Base-by-base conservation (phyloP, 2,797 vertebrate genomes). In the Gila robusta region DNA sequence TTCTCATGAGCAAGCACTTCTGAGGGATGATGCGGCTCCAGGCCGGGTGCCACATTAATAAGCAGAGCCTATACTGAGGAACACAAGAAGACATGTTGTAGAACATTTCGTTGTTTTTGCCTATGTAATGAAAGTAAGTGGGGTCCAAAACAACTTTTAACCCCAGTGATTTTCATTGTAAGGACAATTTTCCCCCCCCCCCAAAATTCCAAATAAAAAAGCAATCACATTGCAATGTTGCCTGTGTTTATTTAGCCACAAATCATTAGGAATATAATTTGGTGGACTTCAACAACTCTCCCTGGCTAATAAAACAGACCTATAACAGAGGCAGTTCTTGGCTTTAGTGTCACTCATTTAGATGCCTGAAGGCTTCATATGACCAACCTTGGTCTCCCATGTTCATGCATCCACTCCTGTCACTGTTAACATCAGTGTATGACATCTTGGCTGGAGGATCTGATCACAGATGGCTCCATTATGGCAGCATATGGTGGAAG, bases 391-490 rank as follows among this genome's bases (percentile, higher is more conserved):
- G 84, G 28, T 73, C 35, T 88, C 3, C 47, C 44, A 39, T 84
- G 39, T 84, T 84, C 71, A 66, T 73, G 64, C 62, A 39, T 77
- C 69, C 37, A 12, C 59, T 41, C 81, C 77, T 79, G 44, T 87
- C 35, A 86, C 47, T 49, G 47, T 86, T 89, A 87, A 69, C 71
- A 72, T 41, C 47, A 59, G 49, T 56, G 39, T 76, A 62, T 84
- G 71, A 77, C 72, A 86, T 83, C 85, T 35, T 59, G 52, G 67
- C 71, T 54, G 32, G 56, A 21, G 37, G 77, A 78, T 77, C 52
- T 84, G 44, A 66, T 81, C 79, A 77, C 83, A 89, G 77, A 89
- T 74, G 79, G 88, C 49, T 79, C 56, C 35, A 72, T 86, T 76
- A 77, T 76, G 19, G 54, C 76, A 86, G 47, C 69, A 82, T 69